phyloP scores from a whole-genome alignment of 1,140 invertebrate species.

The Diachasma alloeum region DNA sequence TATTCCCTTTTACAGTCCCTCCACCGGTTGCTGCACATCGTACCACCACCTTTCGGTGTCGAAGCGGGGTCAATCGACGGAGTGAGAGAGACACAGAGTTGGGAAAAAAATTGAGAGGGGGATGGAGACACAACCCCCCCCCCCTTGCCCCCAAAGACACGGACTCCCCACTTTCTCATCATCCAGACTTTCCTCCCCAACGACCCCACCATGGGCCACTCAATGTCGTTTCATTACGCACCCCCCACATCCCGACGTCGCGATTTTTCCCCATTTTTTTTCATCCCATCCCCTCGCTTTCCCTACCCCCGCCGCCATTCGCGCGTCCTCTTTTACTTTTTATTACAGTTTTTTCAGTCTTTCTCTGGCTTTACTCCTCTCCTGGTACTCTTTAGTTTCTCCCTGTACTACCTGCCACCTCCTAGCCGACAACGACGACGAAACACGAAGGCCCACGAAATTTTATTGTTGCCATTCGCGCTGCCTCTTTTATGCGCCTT shows the following conservation, averaged over 20 bases:
- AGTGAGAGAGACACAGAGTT: slow-evolving; percentile 32
- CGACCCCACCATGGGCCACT: slow-evolving; percentile 43
- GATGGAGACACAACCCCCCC: slow-evolving; percentile 38
- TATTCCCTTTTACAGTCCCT: slow-evolving; percentile 19
- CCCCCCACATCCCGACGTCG: slow-evolving; percentile 43
- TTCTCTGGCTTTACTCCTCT: slow-evolving; percentile 26
- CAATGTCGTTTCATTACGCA: slow-evolving; percentile 65
- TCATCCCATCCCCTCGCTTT: slow-evolving; percentile 8
- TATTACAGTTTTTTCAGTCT: not conserved
- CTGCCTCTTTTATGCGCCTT: slow-evolving; percentile 54
- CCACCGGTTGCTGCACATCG: not conserved
- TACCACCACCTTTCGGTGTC: slow-evolving; percentile 33
- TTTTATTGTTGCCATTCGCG: slow-evolving; percentile 64
- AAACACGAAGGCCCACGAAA: slow-evolving; percentile 62
- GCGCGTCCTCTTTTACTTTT: slow-evolving; percentile 13
- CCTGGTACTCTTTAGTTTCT: slow-evolving; percentile 2
- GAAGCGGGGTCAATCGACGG: slow-evolving; percentile 62
- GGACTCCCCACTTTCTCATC: slow-evolving; percentile 15
- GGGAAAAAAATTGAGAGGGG: slow-evolving; percentile 48
- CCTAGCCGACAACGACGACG: slow-evolving; percentile 49
- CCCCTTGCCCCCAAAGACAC: slow-evolving; percentile 38
- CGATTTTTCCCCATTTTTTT: slow-evolving; percentile 15
- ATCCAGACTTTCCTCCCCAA: slow-evolving; percentile 10
- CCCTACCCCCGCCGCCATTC: slow-evolving; percentile 19
- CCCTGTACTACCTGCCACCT: slow-evolving; percentile 14